phyloP scores from a whole-genome alignment of 1,140 invertebrate species.

The Amphibalanus amphitrite region DNA sequence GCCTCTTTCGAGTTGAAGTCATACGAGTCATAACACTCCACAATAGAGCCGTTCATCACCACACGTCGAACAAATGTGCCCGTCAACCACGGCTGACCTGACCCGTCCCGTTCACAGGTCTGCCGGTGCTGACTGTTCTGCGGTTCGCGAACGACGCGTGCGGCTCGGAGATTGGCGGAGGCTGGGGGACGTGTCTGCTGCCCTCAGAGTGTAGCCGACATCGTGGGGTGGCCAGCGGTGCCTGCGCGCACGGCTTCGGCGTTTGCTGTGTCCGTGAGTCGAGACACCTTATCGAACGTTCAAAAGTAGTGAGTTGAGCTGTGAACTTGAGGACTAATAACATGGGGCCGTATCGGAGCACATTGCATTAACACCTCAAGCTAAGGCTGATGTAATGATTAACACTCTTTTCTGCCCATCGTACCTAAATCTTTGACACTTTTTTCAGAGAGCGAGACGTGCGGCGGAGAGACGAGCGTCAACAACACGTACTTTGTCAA shows the following conservation, averaged over 20 bases:
- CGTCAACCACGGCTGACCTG: neutral
- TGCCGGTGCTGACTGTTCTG: neutral
- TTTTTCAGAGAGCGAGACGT: constrained; percentile 19
- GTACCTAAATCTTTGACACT: too few relatives aligned
- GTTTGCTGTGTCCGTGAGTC: constrained; percentile 62
- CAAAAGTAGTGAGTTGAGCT: too few relatives aligned
- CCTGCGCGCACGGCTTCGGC: constrained; percentile 46
- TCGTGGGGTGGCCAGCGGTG: constrained; percentile 45
- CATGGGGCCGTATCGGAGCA: too few relatives aligned
- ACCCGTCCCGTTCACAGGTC: neutral
- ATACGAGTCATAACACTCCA: too few relatives aligned
- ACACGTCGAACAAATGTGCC: too few relatives aligned
- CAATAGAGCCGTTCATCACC: neutral
- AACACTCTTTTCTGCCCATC: too few relatives aligned
- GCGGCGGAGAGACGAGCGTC: constrained; percentile 19
- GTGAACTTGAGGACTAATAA: too few relatives aligned
- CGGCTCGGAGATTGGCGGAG: constrained; percentile 11
- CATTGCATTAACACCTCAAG: too few relatives aligned
- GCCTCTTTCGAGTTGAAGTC: too few relatives aligned
- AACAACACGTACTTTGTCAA: constrained; percentile 25
- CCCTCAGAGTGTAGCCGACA: constrained; percentile 49
- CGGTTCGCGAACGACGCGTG: neutral
- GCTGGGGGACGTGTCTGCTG: constrained; percentile 50
- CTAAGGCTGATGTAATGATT: too few relatives aligned
- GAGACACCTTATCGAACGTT: too few relatives aligned